phyloP scores from a whole-genome alignment of 2,888 invertebrate species.

The Cephus nigrinus region DNA sequence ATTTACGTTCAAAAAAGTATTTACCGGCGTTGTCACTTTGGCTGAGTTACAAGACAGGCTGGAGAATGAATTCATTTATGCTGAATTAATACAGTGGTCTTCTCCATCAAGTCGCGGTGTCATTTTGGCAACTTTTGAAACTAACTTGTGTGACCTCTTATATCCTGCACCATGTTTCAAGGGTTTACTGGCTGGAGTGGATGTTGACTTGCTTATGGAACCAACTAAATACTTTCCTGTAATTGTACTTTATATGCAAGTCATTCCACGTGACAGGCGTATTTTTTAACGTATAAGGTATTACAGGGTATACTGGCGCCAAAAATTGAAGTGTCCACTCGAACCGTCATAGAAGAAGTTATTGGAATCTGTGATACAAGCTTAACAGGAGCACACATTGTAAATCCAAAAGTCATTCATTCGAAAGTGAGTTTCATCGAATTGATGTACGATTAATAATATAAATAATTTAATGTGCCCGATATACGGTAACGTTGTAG shows the following conservation, averaged over 20 bases:
- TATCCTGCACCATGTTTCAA: conserved; percentile 71
- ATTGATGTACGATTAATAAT: neutral
- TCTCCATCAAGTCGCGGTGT: conserved; percentile 60
- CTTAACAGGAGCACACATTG: conserved; percentile 41
- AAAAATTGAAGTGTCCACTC: conserved; percentile 77
- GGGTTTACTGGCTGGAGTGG: conserved; percentile 71
- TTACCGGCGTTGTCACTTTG: conserved; percentile 64
- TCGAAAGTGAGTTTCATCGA: conserved; percentile 51
- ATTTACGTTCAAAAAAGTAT: conserved; percentile 76
- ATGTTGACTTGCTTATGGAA: conserved; percentile 77
- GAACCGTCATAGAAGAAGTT: conserved; percentile 75
- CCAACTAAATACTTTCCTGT: conserved; percentile 76
- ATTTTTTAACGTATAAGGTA: conserved; percentile 7
- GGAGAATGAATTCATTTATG: conserved; percentile 73
- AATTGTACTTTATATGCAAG: conserved; percentile 44
- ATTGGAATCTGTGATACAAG: conserved; percentile 41
- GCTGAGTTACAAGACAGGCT: conserved; percentile 66
- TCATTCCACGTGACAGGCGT: neutral
- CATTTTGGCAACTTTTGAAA: conserved; percentile 74
- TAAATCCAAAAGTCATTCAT: conserved; percentile 65
- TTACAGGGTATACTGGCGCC: conserved; percentile 77
- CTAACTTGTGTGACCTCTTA: conserved; percentile 73
- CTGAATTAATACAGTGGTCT: conserved; percentile 75
- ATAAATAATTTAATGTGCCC: neutral
- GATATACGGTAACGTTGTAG: neutral